phyloP scores from a whole-genome alignment of 2,113 vertebrate species.

The Neogobius melanostomus region DNA sequence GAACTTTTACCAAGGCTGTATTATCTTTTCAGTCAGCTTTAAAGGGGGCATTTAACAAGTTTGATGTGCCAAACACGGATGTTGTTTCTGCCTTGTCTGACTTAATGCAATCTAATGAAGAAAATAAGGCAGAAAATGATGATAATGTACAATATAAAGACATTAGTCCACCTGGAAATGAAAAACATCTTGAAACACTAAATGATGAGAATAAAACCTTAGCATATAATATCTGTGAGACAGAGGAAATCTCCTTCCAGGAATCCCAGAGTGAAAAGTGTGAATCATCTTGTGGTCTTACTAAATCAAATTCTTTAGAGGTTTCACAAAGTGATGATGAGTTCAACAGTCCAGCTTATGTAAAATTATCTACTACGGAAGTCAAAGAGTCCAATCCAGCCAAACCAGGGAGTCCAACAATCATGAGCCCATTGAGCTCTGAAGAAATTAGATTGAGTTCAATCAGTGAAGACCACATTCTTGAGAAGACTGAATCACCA shows the following conservation, averaged over 20 bases:
- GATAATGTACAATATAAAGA: constrained; percentile 14
- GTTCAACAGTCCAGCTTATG: constrained; percentile 22
- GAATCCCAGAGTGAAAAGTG: constrained; percentile 38
- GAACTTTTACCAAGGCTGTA: constrained; percentile 84
- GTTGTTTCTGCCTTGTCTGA: constrained; percentile 27
- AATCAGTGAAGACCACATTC: constrained; percentile 47
- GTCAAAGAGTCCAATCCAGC: constrained; percentile 23
- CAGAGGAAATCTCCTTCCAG: constrained; percentile 30
- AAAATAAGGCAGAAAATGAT: constrained; percentile 13
- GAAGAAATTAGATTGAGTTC: constrained; percentile 53
- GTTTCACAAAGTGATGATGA: constrained; percentile 35
- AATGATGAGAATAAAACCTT: constrained; percentile 31
- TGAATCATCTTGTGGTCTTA: constrained; percentile 37
- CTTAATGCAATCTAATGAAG: constrained; percentile 21
- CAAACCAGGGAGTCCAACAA: constrained; percentile 9
- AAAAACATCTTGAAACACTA: constrained; percentile 15
- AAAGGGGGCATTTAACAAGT: constrained; percentile 83
- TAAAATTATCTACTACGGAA: constrained; percentile 38
- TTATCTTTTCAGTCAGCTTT: constrained; percentile 85
- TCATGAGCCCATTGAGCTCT: constrained; percentile 6
- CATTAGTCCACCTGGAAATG: constrained; percentile 18
- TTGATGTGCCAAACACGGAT: constrained; percentile 69
- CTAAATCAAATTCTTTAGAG: constrained; percentile 42
- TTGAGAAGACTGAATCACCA: constrained; percentile 26
- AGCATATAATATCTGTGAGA: constrained; percentile 38